Evolutionary conservation across 2,113 vertebrate genomes (phyloP).

Genomic region (Dermatemys mawii): DNA sequence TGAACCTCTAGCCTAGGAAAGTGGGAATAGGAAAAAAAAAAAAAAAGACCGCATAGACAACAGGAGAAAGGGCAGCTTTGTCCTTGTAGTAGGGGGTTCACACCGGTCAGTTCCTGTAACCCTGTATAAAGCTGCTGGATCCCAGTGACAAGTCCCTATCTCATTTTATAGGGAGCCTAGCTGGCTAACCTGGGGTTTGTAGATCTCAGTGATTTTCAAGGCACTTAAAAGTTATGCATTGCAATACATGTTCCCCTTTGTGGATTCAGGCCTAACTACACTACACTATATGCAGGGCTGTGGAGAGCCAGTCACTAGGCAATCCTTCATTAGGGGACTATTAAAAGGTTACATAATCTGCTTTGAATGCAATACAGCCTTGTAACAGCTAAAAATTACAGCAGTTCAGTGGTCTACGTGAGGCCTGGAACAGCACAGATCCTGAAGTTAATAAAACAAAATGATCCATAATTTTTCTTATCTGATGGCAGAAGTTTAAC

Average conservation of each 20-base stretch:
- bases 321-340: not conserved
- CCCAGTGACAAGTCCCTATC: no score
- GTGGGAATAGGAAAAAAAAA: not conserved
- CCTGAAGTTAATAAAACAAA: not conserved
- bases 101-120: not conserved
- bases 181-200: no score
- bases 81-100: not conserved
- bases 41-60: not conserved
- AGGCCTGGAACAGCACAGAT: not conserved
- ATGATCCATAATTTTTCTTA: not conserved
- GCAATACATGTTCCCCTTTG: no score
- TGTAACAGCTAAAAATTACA: not conserved
- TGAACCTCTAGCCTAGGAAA: not conserved
- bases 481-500: not conserved
- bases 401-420: fast-evolving
- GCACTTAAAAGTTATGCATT: no score
- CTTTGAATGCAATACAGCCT: not conserved
- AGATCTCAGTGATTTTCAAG: no score
- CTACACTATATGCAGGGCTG: no score
- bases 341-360: not conserved
- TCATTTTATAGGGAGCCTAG: no score
- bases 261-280: no score
- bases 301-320: no score
- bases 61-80: not conserved
- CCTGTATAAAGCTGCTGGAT: not conserved